Percentiles rank a stretch among this genome's conserved stretches.
phyloP scores from a whole-genome alignment of 2,888 invertebrate genomes.

The Drosophila gaucha region DNA sequence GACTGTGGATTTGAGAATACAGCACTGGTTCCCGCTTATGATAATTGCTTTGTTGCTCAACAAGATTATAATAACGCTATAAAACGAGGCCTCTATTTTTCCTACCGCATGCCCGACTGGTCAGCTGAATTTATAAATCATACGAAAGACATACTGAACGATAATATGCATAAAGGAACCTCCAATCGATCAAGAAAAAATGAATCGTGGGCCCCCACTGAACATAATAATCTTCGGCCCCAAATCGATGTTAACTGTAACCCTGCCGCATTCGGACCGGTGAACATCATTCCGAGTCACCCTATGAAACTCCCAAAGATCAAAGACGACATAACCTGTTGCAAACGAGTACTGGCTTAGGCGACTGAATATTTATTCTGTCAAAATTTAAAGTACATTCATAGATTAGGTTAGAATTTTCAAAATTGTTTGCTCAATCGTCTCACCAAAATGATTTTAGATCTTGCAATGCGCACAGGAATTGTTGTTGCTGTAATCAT shows the following conservation, averaged over 20 bases:
- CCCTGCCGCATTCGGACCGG: neutral
- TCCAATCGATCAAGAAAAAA: neutral
- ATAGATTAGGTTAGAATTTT: neutral
- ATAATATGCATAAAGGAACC: neutral
- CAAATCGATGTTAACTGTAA: neutral
- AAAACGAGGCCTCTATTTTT: slow-evolving; percentile 34
- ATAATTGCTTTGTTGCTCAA: slow-evolving; percentile 16
- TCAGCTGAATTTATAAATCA: slow-evolving; percentile 22
- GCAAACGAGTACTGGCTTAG: slow-evolving; percentile 40
- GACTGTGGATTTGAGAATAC: neutral
- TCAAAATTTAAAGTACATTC: slow-evolving; percentile 38
- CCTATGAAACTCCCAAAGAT: slow-evolving; percentile 42
- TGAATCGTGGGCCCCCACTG: neutral
- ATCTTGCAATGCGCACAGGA: slow-evolving; percentile 51
- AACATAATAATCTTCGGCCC: neutral
- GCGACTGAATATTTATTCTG: slow-evolving; percentile 5
- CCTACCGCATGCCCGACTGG: slow-evolving; percentile 53
- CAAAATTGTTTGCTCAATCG: neutral
- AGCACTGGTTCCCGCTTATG: neutral
- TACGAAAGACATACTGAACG: slow-evolving; percentile 31
- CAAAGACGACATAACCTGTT: slow-evolving; percentile 61
- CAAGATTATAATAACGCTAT: slow-evolving; percentile 37
- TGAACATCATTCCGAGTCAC: neutral
- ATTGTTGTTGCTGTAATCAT: slow-evolving; percentile 53
- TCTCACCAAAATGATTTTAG: slow-evolving; percentile 42